Evolutionary conservation across 2,888 invertebrate genomes (phyloP).

Genomic region (Allophyes oxyacanthae): DNA sequence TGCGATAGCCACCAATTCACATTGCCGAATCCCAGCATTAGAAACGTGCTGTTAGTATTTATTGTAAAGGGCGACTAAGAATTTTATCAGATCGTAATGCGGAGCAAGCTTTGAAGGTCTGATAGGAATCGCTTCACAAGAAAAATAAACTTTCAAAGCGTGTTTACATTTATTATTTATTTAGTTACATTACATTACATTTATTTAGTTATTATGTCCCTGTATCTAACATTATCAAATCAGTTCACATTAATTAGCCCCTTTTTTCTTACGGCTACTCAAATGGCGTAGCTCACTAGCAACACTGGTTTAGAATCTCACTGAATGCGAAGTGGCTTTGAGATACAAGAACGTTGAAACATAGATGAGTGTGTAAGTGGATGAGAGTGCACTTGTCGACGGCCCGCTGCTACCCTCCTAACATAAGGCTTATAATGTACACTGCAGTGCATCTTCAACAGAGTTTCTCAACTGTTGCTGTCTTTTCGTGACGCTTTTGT

Average conservation of each 20-base stretch:
- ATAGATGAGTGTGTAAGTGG: slow-evolving; percentile 50
- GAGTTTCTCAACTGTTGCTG: slow-evolving; percentile 37
- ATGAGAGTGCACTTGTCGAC: slow-evolving; percentile 43
- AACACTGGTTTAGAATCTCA: slow-evolving; percentile 29
- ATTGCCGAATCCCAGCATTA: too few relatives aligned
- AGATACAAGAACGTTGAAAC: slow-evolving; percentile 46
- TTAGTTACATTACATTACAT: too few relatives aligned
- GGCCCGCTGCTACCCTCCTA: slow-evolving; percentile 18
- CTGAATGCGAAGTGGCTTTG: slow-evolving; percentile 50
- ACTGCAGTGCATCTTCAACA: slow-evolving; percentile 37
- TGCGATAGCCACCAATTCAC: too few relatives aligned
- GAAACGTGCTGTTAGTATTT: too few relatives aligned
- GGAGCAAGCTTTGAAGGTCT: too few relatives aligned
- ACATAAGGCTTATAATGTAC: slow-evolving; percentile 38
- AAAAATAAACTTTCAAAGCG: too few relatives aligned
- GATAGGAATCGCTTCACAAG: too few relatives aligned
- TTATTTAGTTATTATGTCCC: too few relatives aligned
- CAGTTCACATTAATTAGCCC: slow-evolving; percentile 27
- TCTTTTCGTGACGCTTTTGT: slow-evolving; percentile 5
- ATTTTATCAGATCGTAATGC: too few relatives aligned
- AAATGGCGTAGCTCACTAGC: slow-evolving; percentile 17
- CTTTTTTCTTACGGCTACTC: slow-evolving; percentile 23
- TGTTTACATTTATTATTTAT: too few relatives aligned
- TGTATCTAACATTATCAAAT: too few relatives aligned
- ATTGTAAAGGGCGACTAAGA: too few relatives aligned